Conservation (phyloP, 2,113 vertebrate species). For the Cettia cetti region DNA sequence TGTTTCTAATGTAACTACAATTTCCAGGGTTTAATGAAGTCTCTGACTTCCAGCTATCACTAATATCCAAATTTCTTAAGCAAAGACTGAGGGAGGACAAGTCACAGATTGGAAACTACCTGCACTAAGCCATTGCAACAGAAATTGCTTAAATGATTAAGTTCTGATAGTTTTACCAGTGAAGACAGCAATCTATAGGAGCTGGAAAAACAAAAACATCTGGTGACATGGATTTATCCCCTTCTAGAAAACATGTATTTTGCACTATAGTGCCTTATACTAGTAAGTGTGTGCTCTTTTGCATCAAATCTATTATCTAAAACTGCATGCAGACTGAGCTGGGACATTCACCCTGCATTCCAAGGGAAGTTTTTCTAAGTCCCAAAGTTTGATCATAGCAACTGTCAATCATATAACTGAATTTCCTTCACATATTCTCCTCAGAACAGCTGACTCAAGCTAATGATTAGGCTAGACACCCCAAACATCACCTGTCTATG, state of each 20-base stretch:
- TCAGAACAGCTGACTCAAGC: background rate
- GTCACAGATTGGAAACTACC: background rate
- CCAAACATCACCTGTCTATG: background rate
- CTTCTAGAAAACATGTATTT: background rate
- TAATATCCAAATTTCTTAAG: background rate
- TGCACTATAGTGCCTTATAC: background rate
- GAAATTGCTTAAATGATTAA: background rate
- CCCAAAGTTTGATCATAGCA: background rate
- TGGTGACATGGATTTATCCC: background rate
- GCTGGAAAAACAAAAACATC: background rate
- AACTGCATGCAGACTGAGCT: background rate
- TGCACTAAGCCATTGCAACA: background rate
- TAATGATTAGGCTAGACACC: background rate
- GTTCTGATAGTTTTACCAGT: background rate
- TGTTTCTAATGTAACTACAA: background rate
- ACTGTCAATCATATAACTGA: background rate
- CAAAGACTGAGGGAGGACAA: background rate
- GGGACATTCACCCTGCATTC: background rate
- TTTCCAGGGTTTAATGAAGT: background rate
- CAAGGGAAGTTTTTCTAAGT: background rate
- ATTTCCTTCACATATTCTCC: background rate
- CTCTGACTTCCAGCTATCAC: background rate
- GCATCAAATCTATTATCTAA: background rate
- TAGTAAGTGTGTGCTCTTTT: background rate
- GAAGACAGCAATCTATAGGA: background rate